Percentiles rank a stretch among this genome's conserved stretches.
Evolutionary conservation across 2,888 invertebrate genomes (phyloP).

Genomic region (Steinernema scapterisci): DNA sequence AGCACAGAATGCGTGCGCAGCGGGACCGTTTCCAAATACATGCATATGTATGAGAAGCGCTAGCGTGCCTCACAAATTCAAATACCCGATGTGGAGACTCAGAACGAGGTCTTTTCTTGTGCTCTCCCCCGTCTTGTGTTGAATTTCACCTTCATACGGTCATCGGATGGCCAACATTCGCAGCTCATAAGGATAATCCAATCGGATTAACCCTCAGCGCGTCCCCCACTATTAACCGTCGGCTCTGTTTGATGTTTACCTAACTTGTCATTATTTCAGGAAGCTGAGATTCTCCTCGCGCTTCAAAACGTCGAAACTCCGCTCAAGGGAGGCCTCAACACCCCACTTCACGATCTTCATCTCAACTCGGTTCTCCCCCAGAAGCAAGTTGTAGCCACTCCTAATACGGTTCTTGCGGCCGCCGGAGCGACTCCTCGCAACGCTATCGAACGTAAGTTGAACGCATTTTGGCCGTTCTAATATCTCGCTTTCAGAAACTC

Average conservation of each 20-base stretch:
- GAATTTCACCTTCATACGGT: not conserved
- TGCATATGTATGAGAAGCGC: too few species aligned
- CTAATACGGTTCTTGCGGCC: conserved; percentile 83
- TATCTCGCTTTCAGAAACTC: conserved; percentile 39
- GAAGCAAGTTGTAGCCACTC: conserved; percentile 73
- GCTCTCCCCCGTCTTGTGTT: too few species aligned
- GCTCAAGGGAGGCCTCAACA: conserved; percentile 90
- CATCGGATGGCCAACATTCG: too few species aligned
- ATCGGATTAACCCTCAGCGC: conserved; percentile 6
- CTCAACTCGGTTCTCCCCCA: conserved; percentile 73
- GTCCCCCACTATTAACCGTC: not conserved
- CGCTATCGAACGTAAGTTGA: conserved; percentile 35
- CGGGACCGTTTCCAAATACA: too few species aligned
- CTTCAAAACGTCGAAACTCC: conserved; percentile 96
- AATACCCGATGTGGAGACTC: too few species aligned
- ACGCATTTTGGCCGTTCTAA: not conserved
- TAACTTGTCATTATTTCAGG: conserved; percentile 75
- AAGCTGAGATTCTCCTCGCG: conserved; percentile 98
- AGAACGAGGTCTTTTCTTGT: too few species aligned
- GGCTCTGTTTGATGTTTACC: not conserved
- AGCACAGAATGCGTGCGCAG: too few species aligned
- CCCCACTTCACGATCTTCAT: conserved; percentile 86
- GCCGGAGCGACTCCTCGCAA: conserved; percentile 65
- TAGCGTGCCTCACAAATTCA: too few species aligned
- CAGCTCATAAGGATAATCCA: not conserved